Percentiles rank a stretch among this genome's conserved stretches.
Conservation (phyloP, 1,140 invertebrate species). For the Dreissena rostriformis region DNA sequence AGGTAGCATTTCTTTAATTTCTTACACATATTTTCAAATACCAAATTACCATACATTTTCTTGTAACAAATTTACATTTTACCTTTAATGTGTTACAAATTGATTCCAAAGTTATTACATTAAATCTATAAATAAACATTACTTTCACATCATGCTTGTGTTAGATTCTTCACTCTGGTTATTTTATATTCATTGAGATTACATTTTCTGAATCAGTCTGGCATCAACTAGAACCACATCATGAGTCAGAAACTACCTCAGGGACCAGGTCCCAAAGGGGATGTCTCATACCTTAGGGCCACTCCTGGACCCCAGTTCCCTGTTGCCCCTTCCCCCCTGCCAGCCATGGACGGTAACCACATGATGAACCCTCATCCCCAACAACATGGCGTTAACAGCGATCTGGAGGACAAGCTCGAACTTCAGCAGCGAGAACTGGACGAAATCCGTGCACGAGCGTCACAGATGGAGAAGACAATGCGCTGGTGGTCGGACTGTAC, state of each 20-base stretch:
- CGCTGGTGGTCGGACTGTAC: slow-evolving; percentile 98
- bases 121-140: too few relatives aligned
- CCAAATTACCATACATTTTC: too few relatives aligned
- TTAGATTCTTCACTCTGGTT: too few relatives aligned
- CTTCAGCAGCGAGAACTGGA: slow-evolving; percentile 88
- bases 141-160: too few relatives aligned
- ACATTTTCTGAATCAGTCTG: too few relatives aligned
- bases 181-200: too few relatives aligned
- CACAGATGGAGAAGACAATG: slow-evolving; percentile 99
- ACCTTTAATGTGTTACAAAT: too few relatives aligned
- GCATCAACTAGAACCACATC: not conserved
- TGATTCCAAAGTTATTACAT: too few relatives aligned
- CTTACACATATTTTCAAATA: too few relatives aligned
- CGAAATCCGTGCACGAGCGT: slow-evolving; percentile 93
- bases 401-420: slow-evolving; percentile 45
- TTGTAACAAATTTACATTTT: too few relatives aligned
- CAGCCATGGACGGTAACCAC: slow-evolving; percentile 26
- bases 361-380: slow-evolving; percentile 22
- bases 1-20: too few relatives aligned
- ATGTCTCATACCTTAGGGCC: slow-evolving; percentile 47
- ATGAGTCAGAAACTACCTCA: slow-evolving; percentile 36
- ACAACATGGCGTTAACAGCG: slow-evolving; percentile 45
- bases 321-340: slow-evolving; percentile 31
- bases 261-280: slow-evolving; percentile 39
- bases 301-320: slow-evolving; percentile 44